These are phyloP conservation scores for Nebria brevicollis DNA, from an alignment of 2,888 invertebrate genomes.

Conservation along the genomic window DNA sequence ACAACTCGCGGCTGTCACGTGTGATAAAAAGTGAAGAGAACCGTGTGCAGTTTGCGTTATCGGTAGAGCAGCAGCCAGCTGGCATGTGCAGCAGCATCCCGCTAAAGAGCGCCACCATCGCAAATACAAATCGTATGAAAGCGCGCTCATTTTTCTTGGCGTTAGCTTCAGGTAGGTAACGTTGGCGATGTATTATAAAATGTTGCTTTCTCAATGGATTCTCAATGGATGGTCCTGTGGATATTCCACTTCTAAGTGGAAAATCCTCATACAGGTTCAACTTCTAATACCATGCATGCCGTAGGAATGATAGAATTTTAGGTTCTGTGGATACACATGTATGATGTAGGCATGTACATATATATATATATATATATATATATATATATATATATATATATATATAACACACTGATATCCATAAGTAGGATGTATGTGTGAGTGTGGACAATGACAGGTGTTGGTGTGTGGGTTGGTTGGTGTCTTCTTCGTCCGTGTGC, in stretches of 20 bases:
- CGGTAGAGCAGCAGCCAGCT: constrained; percentile 10
- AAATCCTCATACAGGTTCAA: neutral
- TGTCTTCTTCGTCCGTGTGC: neutral
- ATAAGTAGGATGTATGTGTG: neutral
- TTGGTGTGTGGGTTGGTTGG: constrained; percentile 5
- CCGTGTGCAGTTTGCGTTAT: constrained; percentile 16
- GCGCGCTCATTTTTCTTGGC: constrained; percentile 64
- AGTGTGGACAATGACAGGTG: constrained; percentile 51
- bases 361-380: too few relatives aligned
- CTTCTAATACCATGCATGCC: neutral
- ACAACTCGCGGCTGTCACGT: constrained; percentile 11
- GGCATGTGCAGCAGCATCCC: constrained; percentile 16
- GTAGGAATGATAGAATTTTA: neutral
- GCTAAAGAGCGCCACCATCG: constrained; percentile 15
- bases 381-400: too few relatives aligned
- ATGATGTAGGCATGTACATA: neutral
- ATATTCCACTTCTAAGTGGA: neutral
- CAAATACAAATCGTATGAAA: constrained; percentile 17
- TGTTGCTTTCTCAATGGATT: neutral
- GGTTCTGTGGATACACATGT: constrained; percentile 21
- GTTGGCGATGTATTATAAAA: neutral
- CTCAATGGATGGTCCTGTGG: neutral
- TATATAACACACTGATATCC: neutral
- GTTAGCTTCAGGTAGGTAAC: constrained; percentile 44
- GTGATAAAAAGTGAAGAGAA: constrained; percentile 16